Evolutionary conservation across 23 tunicate species (phyloP).

Genomic region (Styela plicata): DNA sequence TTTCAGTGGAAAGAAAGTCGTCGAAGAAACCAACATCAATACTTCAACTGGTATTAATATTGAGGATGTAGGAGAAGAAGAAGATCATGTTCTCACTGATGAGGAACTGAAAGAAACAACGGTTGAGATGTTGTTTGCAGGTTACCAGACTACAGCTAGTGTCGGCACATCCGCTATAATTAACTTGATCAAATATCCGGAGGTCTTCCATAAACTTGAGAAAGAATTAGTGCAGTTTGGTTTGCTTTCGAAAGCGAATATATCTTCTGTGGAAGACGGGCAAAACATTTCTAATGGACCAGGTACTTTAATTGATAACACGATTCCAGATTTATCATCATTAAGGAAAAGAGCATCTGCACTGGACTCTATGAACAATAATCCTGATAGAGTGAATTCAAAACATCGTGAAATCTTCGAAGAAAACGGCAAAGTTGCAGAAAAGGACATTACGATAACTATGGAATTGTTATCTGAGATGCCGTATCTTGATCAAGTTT

Average conservation of each 20-base stretch:
- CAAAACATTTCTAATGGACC: background rate
- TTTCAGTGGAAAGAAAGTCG: no score
- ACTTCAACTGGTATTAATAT: no score
- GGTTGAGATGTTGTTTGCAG: slow-evolving; percentile 71
- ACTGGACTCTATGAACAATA: slow-evolving; percentile 5
- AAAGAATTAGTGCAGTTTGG: slow-evolving; percentile 46
- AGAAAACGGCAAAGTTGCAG: background rate
- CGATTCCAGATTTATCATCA: background rate
- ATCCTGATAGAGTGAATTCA: background rate
- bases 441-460: no score
- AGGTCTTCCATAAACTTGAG: slow-evolving; percentile 58
- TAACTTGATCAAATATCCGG: slow-evolving; percentile 45
- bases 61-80: no score
- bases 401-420: background rate
- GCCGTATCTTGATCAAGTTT: slow-evolving; percentile 68
- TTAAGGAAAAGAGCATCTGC: background rate
- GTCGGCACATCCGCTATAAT: slow-evolving; percentile 51
- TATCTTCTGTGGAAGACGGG: no score
- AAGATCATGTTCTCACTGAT: no score
- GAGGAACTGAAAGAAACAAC: slow-evolving; percentile 54
- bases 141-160: slow-evolving; percentile 61
- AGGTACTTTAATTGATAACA: no score
- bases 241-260: background rate
- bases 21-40: no score
- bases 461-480: slow-evolving; percentile 35